Evolutionary conservation across 2,888 invertebrate genomes (phyloP).

Genomic region (Tricholauxania praeusta): DNA sequence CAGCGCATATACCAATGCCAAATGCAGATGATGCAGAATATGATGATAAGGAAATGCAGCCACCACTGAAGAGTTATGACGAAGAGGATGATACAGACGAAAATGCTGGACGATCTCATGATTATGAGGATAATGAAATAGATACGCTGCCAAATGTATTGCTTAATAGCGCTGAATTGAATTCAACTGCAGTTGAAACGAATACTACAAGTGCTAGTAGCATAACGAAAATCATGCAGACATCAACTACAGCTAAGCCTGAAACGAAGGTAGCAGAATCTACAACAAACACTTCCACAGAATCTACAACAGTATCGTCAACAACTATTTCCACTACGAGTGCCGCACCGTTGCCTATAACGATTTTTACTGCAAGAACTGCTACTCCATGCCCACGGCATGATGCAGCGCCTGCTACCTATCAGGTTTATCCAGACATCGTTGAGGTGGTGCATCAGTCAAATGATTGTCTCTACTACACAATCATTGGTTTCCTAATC

Average conservation of each 20-base stretch:
- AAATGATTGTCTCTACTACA: slow-evolving; percentile 48
- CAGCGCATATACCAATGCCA: slow-evolving; percentile 59
- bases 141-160: slow-evolving; percentile 34
- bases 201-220: not conserved
- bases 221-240: slow-evolving; percentile 12
- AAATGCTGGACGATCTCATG: slow-evolving; percentile 22
- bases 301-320: slow-evolving; percentile 23
- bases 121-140: slow-evolving; percentile 40
- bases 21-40: slow-evolving; percentile 47
- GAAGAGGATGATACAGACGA: slow-evolving; percentile 36
- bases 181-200: not conserved
- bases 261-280: slow-evolving; percentile 14
- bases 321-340: slow-evolving; percentile 19
- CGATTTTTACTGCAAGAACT: slow-evolving; percentile 35
- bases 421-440: slow-evolving; percentile 56
- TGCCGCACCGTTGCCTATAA: slow-evolving; percentile 2
- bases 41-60: slow-evolving; percentile 44
- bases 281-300: slow-evolving; percentile 23
- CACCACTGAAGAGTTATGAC: slow-evolving; percentile 39
- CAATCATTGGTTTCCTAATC: slow-evolving; percentile 51
- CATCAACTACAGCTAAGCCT: slow-evolving; percentile 18
- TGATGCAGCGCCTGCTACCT: slow-evolving; percentile 48
- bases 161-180: slow-evolving; percentile 41
- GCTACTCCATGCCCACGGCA: slow-evolving; percentile 36
- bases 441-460: slow-evolving; percentile 55